phyloP scores from a whole-genome alignment of 2,888 invertebrate genomes.

The Patella caerulea region DNA sequence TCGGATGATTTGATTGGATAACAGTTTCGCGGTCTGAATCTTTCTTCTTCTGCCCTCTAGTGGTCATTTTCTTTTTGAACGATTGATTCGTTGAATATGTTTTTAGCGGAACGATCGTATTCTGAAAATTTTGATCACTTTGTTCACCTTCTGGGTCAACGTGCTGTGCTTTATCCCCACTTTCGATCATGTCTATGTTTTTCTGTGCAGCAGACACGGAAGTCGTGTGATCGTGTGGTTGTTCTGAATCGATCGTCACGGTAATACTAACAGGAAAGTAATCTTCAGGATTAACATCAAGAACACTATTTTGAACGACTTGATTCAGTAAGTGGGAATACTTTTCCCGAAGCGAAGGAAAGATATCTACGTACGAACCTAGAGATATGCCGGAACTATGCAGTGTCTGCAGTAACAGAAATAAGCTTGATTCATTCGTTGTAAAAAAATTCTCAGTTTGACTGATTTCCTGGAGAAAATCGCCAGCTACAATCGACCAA shows the following conservation, averaged over 20 bases:
- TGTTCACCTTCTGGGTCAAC: neutral
- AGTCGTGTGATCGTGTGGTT: neutral
- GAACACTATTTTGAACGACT: slow-evolving; percentile 48
- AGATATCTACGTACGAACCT: slow-evolving; percentile 54
- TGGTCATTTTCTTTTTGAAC: slow-evolving; percentile 19
- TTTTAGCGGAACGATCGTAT: neutral
- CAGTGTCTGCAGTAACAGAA: slow-evolving; percentile 74
- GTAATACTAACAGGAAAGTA: slow-evolving; percentile 35
- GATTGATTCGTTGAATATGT: slow-evolving; percentile 27
- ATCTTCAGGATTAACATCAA: slow-evolving; percentile 40
- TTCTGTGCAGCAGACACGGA: neutral
- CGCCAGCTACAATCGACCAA: slow-evolving; percentile 60
- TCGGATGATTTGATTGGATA: slow-evolving; percentile 9
- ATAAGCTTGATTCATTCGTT: slow-evolving; percentile 76
- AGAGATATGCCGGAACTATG: slow-evolving; percentile 73
- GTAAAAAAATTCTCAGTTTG: slow-evolving; percentile 76
- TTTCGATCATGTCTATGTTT: neutral
- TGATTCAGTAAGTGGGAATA: slow-evolving; percentile 52
- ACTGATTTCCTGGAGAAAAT: slow-evolving; percentile 73
- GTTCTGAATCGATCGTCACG: neutral
- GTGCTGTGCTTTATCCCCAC: neutral
- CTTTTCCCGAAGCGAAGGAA: slow-evolving; percentile 50
- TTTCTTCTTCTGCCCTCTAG: slow-evolving; percentile 14
- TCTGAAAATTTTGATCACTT: neutral
- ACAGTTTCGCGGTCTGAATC: neutral